Evolutionary conservation across 1,140 invertebrate genomes (phyloP), one percentile per base, ranked within the genome.

Genomic region (Leptopilina clavipes): DNA sequence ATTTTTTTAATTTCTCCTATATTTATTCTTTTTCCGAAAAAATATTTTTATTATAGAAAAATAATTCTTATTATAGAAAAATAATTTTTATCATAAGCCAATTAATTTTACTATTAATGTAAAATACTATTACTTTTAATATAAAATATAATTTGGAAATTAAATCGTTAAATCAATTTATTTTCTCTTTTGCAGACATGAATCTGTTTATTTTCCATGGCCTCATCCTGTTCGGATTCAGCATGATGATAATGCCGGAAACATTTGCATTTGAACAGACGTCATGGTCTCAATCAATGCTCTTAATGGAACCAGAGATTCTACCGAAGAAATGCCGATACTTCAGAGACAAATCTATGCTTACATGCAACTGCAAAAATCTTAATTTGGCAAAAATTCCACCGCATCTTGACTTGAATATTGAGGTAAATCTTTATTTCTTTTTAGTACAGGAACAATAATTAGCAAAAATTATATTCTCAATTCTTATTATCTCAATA

Each of bases 111-210:
- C n/a, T n/a, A n/a, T n/a, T n/a, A n/a, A n/a, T n/a, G 43, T 11
- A 44, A 44, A 5, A 44, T 5, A 44, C 9, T 44, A 44, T 1
- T 11, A 11, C 2, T 11, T 1, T 44, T 44, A 9, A 11, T 44
- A 44, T 3, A 44, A 44, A 44, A 44, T 31, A 2, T 31, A 31
- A 31, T 31, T 31, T 2, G 25, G 1, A 31, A 31, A 31, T 2
- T 31, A 40, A 40, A 43, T 71, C n/a, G n/a, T n/a, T 54, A 65
- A 59, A 74, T 43, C 12, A 65, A 70, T 78, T 78, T 75, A 73
- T 70, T 73, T 73, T 25, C 72, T 79, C 72, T 80, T 77, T 87
- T 86, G n/a, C 84, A 87, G 87, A 80, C 14, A 88, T 85, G 85
- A 82, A 74, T 45, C 72, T 80, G 5, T 48, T 85, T 1, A 37